A percentile compares a stretch with the other conserved stretches of the same genome.
Evolutionary conservation across 2,888 invertebrate genomes (phyloP).

Genomic region (Patella pellucida): DNA sequence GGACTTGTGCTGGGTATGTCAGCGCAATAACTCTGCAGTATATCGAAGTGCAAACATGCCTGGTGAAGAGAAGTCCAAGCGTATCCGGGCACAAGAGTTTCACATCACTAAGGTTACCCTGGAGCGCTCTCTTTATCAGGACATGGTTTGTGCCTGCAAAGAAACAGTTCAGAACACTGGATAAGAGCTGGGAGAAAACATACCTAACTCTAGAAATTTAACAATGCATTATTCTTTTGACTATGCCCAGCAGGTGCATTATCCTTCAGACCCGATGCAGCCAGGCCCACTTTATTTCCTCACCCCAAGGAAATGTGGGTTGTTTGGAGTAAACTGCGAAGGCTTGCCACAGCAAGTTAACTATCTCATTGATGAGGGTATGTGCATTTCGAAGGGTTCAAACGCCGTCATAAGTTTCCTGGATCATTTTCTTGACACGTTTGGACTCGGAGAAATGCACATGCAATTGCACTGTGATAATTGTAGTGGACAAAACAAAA

Average conservation of each 20-base stretch:
- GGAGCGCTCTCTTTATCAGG: constrained; percentile 13
- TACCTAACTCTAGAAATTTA: not conserved
- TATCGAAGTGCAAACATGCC: constrained; percentile 21
- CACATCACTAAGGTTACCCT: constrained; percentile 16
- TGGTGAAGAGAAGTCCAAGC: not conserved
- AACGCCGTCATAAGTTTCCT: constrained; percentile 28
- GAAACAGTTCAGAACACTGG: no score
- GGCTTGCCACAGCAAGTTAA: constrained; percentile 28
- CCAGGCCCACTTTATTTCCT: constrained; percentile 49
- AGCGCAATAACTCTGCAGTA: constrained; percentile 25
- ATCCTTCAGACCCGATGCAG: constrained; percentile 40
- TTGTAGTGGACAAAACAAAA: constrained; percentile 27
- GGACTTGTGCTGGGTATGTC: constrained; percentile 37
- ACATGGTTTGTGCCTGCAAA: not conserved
- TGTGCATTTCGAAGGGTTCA: constrained; percentile 27
- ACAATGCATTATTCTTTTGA: constrained; percentile 39
- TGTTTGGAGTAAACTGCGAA: constrained; percentile 43
- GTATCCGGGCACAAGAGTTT: not conserved
- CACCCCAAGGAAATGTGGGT: constrained; percentile 43
- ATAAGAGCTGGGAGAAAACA: no score
- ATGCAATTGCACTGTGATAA: constrained; percentile 14
- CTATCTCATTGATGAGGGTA: constrained; percentile 43
- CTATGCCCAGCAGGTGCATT: constrained; percentile 46
- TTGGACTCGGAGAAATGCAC: constrained; percentile 25
- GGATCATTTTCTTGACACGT: constrained; percentile 28